Conservation (phyloP, 2,888 invertebrate genomes). For the Oeneis ivallda region DNA sequence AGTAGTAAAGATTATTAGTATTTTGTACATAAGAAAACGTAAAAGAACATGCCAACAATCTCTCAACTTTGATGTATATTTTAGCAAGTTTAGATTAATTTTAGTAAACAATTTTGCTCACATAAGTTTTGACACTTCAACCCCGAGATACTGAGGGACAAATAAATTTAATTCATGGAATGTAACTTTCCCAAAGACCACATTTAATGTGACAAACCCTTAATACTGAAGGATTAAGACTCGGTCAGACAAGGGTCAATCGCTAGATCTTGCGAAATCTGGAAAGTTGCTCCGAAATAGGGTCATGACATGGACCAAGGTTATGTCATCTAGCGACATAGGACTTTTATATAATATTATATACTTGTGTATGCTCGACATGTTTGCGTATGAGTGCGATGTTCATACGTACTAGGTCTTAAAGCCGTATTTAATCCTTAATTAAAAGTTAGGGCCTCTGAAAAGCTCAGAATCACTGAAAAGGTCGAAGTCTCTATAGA, state of each 20-base stretch:
- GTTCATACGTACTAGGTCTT: too few species aligned
- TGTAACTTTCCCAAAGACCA: conserved; percentile 7
- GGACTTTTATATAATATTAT: neutral
- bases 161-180: conserved; percentile 12
- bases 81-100: neutral
- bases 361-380: too few species aligned
- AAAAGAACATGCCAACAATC: neutral
- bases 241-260: conserved; percentile 18
- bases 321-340: neutral
- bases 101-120: neutral
- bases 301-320: neutral
- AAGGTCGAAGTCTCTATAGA: too few species aligned
- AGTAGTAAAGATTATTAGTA: too few species aligned
- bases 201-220: conserved; percentile 16
- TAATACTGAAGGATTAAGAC: conserved; percentile 17
- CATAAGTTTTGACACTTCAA: conserved; percentile 11
- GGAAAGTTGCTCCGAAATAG: neutral
- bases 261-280: conserved; percentile 9
- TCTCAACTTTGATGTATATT: neutral
- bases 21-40: too few species aligned
- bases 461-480: too few species aligned
- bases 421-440: too few species aligned
- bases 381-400: too few species aligned
- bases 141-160: conserved; percentile 5
- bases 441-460: too few species aligned